Percentiles rank a stretch among this genome's conserved stretches.
Conservation (phyloP, 2,113 vertebrate species). For the Gorsachius goisagi region DNA sequence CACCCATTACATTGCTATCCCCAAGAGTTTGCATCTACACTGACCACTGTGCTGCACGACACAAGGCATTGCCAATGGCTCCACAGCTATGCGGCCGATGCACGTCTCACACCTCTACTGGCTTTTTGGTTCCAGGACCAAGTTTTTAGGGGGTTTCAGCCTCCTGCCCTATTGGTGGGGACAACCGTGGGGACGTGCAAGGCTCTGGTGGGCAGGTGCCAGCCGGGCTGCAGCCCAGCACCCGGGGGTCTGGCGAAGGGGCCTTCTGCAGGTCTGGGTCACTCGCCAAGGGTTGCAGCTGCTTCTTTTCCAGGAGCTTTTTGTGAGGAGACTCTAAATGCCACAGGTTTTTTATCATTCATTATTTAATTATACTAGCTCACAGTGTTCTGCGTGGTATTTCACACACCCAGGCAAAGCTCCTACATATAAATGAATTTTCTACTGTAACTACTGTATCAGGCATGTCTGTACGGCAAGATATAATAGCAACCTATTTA, state of each 20-base stretch:
- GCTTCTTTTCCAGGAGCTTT: neutral
- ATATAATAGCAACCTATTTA: constrained; percentile 11
- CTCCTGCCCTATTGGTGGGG: neutral
- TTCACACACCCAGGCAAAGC: neutral
- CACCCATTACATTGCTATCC: fast-evolving
- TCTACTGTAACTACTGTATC: neutral
- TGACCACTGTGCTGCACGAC: fast-evolving
- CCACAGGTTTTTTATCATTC: neutral
- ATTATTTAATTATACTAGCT: neutral
- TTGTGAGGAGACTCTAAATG: neutral
- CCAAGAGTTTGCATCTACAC: neutral
- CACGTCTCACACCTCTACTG: neutral
- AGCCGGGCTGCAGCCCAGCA: fast-evolving
- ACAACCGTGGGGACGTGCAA: fast-evolving
- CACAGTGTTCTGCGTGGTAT: neutral
- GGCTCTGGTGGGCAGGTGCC: fast-evolving
- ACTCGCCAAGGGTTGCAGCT: neutral
- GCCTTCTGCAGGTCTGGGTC: neutral
- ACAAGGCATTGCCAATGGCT: fast-evolving
- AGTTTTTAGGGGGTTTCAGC: neutral
- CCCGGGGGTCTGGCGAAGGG: fast-evolving
- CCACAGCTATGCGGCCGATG: fast-evolving
- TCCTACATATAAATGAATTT: constrained; percentile 25
- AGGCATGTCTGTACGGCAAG: neutral
- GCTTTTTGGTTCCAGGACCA: neutral